Base-by-base conservation (phyloP, 2,113 vertebrate species). In the Pelobates fuscus region DNA sequence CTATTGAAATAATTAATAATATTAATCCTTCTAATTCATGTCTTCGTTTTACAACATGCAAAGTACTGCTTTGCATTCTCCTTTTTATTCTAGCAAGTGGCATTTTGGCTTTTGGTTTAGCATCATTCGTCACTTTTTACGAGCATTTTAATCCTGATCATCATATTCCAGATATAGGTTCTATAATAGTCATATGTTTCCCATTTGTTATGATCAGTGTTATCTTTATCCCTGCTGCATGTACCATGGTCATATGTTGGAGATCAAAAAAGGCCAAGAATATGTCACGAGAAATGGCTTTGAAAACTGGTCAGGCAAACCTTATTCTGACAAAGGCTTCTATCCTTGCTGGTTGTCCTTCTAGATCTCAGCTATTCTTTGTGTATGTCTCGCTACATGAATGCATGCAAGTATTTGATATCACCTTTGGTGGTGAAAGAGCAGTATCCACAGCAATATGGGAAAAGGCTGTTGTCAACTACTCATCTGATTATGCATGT, bases 401-500 rank as follows among this genome's bases (percentile, higher is more conserved):
- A 1, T 90, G 84, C 78, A 71, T 55, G 67, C 26, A 1, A 0
- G 71, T 67, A 32, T 86, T 89, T 81, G 37, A 32, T 2, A 59
- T 70, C 8, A 73, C 70, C 2, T 86, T 86, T 75, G 46, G 78
- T 59, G 54, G 58, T 18, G 67, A 24, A 49, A 52, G 0, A 37
- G 27, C 4, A 62, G 27, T 58, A 24, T 75, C 73, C 15, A 78
- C 82, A 2, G 74, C 80, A 55, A 67, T 78, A 52, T 88, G 86
- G 80, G 62, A 70, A 14, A 70, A 49, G 78, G 81, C 82, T n/a
- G 26, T 88, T 37, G 18, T 43, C 1, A 80, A 14, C 46, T 89
- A 87, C 76, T 89, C 82, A 0, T 83, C 79, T 29, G 79, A 80
- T 29, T 88, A 84, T 1, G n/a, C 83, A 26, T 85, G 81, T 68